These are phyloP conservation scores for Indri indri DNA, from an alignment of 2,113 vertebrate genomes.

Conservation along the genomic window DNA sequence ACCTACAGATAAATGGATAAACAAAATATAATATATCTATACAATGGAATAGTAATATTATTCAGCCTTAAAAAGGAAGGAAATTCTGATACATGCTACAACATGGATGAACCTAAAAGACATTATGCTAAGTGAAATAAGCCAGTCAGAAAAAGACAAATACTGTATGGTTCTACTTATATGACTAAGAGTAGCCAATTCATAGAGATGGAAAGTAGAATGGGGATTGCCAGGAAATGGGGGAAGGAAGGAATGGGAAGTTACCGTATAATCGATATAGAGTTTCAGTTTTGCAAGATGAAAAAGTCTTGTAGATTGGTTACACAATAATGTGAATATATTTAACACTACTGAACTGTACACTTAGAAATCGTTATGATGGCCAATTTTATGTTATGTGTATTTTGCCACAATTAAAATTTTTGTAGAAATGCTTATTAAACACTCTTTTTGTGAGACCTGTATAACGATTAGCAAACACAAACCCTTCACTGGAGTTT, in stretches of 20 bases:
- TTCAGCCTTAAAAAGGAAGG: conserved; percentile 32
- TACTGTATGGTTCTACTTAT: neutral
- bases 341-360: neutral
- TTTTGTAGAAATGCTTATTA: neutral
- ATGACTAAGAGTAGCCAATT: neutral
- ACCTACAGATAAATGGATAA: neutral
- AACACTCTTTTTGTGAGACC: conserved; percentile 28
- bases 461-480: conserved; percentile 59
- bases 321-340: neutral
- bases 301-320: conserved; percentile 7
- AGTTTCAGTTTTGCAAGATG: conserved; percentile 25
- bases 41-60: conserved; percentile 47
- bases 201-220: conserved; percentile 19
- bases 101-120: neutral
- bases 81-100: neutral
- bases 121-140: conserved; percentile 13
- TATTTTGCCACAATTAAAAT: conserved; percentile 22
- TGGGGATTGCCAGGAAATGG: neutral
- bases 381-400: neutral
- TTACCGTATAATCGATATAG: neutral
- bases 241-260: neutral
- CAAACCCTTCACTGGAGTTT: conserved; percentile 58
- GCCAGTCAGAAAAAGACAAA: neutral
- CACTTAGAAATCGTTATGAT: neutral
- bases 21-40: neutral